Evolutionary conservation across 2,888 invertebrate genomes (phyloP).

Genomic region (Bhutanitis thaidina): DNA sequence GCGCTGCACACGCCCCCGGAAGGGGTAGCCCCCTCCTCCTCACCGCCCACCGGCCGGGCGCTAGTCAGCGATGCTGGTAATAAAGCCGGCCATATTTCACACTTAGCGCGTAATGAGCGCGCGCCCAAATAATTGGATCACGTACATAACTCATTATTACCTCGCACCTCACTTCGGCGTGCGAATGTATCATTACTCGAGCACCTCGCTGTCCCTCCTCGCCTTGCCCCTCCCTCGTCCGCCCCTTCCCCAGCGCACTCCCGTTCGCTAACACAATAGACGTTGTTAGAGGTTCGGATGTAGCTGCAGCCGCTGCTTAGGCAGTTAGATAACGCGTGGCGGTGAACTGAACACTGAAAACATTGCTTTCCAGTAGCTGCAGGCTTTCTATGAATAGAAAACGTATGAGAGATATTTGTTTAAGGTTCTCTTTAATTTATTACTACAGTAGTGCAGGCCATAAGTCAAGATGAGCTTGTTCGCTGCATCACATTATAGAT

Average conservation of each 20-base stretch:
- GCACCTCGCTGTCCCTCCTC: slow-evolving; percentile 25
- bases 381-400: too few species aligned
- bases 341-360: too few species aligned
- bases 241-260: not conserved
- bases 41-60: slow-evolving; percentile 28
- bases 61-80: slow-evolving; percentile 68
- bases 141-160: slow-evolving; percentile 81
- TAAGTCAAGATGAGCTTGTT: too few species aligned
- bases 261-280: slow-evolving; percentile 35
- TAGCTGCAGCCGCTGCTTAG: not conserved
- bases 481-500: too few species aligned
- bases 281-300: slow-evolving; percentile 39
- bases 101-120: slow-evolving; percentile 80
- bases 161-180: slow-evolving; percentile 70
- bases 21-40: slow-evolving; percentile 19
- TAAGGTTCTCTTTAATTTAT: too few species aligned
- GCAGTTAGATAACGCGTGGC: not conserved
- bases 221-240: slow-evolving; percentile 19
- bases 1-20: slow-evolving; percentile 37
- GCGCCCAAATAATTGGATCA: slow-evolving; percentile 81
- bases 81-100: slow-evolving; percentile 79
- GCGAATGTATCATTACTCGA: slow-evolving; percentile 73
- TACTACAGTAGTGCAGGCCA: too few species aligned
- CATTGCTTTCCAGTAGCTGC: too few species aligned
- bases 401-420: too few species aligned